Evolutionary conservation across 2,888 invertebrate genomes (phyloP), one percentile per base, ranked within the genome.

Genomic region (Lissonota sp.): DNA sequence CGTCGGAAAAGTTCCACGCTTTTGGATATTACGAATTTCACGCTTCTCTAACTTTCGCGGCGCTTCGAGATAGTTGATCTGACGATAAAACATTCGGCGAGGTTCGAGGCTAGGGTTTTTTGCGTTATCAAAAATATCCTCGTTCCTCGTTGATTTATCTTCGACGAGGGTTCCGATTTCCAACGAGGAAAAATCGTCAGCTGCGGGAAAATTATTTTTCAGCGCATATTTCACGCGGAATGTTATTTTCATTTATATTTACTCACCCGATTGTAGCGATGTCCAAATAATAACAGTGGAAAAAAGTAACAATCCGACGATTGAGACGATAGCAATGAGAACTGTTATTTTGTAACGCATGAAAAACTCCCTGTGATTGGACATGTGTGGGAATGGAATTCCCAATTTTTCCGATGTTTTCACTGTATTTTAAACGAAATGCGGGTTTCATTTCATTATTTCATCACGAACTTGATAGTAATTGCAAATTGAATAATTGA

Each of bases 211-310:
- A 67, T 3, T 58, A n/a, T 40, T 42, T 40, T 39, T 39, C 3
- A 16, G 40, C 5, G n/a, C 6, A 64, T 74, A 64, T 63, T 51
- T 5, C 6, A 14, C 26, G 12, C 37, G 5, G 37, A 37, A 62
- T 7, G 5, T n/a, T 4, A 60, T 10, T 53, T 51, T n/a, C 2
- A 55, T 10, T 53, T 51, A 7, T 46, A 44, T 26, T 12, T 70
- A 69, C 77, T 80, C 53, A 84, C 84, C 75, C 4, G 69, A 60
- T 70, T 64, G 63, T n/a, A 73, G 6, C 12, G 77, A 7, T 51
- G 64, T 62, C 58, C 73, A 76, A 64, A 75, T 58, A 10, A 83
- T 63, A 39, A 67, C 62, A 5, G 66, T 51, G 7, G 69, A 55
- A 14, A 73, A 72, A 0, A 83, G 8, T 10, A 75, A 57, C 4